Conservation (phyloP, 2,888 invertebrate species). For the Polietes domitor region DNA sequence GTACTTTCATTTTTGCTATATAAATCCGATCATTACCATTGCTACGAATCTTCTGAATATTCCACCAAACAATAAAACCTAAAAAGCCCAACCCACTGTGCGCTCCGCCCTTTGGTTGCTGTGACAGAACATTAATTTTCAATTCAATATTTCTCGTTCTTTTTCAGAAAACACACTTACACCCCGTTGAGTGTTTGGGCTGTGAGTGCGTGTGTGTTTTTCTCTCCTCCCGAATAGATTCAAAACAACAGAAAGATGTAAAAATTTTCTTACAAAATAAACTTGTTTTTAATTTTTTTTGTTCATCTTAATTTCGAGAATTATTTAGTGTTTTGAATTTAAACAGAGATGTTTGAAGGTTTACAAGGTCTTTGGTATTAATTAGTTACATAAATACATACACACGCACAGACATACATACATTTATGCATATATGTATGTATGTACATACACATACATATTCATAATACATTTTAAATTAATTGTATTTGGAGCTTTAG, state of each 20-base stretch:
- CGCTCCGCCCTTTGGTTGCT: not conserved
- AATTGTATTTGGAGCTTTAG: not conserved
- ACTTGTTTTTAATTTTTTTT: not conserved
- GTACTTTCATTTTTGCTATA: too few species aligned
- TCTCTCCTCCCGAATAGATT: not conserved
- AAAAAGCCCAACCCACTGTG: too few species aligned
- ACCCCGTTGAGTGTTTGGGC: not conserved
- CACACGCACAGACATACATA: conserved; percentile 57
- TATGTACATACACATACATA: not conserved
- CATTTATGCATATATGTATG: not conserved
- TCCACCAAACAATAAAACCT: too few species aligned
- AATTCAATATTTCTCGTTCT: conserved; percentile 2
- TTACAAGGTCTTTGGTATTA: conserved; percentile 52
- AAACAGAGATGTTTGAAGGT: not conserved
- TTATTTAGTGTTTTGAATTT: conserved; percentile 27
- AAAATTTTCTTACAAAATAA: not conserved
- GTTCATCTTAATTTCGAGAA: conserved; percentile 20
- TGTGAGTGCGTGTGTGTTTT: not conserved
- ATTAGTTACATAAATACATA: conserved; percentile 60
- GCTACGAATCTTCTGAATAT: too few species aligned
- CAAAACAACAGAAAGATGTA: not conserved
- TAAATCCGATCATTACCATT: too few species aligned
- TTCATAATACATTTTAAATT: not conserved
- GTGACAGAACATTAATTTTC: conserved; percentile 14
- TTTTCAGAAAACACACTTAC: not conserved